phyloP scores from a whole-genome alignment of 2,888 invertebrate species.

The Eulithis prunata region DNA sequence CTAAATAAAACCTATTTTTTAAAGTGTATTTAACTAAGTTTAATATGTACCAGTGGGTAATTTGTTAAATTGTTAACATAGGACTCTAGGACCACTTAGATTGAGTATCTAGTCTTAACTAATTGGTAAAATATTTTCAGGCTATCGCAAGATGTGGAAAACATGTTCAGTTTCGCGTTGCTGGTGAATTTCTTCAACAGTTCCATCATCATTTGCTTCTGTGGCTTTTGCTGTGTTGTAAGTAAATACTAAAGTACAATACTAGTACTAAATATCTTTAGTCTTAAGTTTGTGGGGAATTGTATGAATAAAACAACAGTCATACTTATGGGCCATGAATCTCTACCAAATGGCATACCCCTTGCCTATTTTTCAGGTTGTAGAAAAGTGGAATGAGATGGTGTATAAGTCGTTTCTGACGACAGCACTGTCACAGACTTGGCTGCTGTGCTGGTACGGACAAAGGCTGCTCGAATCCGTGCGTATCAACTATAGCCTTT shows the following conservation, averaged over 20 bases:
- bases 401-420: constrained; percentile 67
- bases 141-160: constrained; percentile 56
- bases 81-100: no score
- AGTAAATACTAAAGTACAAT: no score
- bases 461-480: constrained; percentile 69
- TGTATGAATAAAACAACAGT: no score
- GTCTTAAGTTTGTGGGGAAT: no score
- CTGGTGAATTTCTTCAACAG: constrained; percentile 69
- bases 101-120: no score
- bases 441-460: constrained; percentile 74
- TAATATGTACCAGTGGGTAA: no score
- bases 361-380: constrained; percentile 50
- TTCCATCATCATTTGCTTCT: constrained; percentile 65
- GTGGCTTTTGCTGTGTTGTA: constrained; percentile 63
- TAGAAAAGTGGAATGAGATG: constrained; percentile 72
- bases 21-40: no score
- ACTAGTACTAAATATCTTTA: no score
- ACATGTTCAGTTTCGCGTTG: constrained; percentile 61
- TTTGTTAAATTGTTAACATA: no score
- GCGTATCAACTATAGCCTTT: constrained; percentile 38
- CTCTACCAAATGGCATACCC: no score
- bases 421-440: constrained; percentile 65
- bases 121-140: constrained; percentile 1
- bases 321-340: no score
- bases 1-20: no score